Base-by-base conservation (phyloP, 2,797 vertebrate species). In the Rhinoraja longicauda region DNA sequence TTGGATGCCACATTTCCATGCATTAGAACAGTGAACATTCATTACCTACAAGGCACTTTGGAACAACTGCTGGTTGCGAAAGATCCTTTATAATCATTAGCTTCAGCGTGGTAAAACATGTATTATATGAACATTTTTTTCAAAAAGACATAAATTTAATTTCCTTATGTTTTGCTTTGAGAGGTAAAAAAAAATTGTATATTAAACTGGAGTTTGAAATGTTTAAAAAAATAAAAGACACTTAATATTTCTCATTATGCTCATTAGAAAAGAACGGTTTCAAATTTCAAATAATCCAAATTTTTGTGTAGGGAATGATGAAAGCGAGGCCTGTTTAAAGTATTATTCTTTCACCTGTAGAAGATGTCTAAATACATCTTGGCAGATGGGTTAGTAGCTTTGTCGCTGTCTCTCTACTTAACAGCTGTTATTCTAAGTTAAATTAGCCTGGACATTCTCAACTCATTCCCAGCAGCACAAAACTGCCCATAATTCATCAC, bases 241-340 rank as follows among this genome's bases (percentile, higher is more conserved):
- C 94, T 92, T 94, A 95, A 94, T 94, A 93, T 92, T 94, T 93
- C 93, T 86, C 70, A 91, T 62, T 93, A 93, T 64, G 88, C 7
- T 93, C 62, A 86, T 8, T 93, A 93, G 45, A 76, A 73, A 88
- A 94, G 70, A 15, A 86, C 26, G 29, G 57, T 53, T 59, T 59
- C 29, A 86, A 29, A 29, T 1, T 0, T 57, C 57, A 57, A n/a
- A 39, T 92, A 70, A 92, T 53, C 24, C 13, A 26, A n/a, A 73
- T 15, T 73, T 72, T 72, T 45, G 90, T 32, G 4, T 24, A 36
- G 67, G 67, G 10, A 26, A 53, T 45, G 90, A 24, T 17, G 10
- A 39, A 73, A 73, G 21, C 7, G 36, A 92, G 21, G 29, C 64
- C 59, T 21, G 64, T 19, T 90, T 36, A 72, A 45, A 39, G 21